phyloP scores from a whole-genome alignment of 2,797 vertebrate species.

The Myotis findleyi region DNA sequence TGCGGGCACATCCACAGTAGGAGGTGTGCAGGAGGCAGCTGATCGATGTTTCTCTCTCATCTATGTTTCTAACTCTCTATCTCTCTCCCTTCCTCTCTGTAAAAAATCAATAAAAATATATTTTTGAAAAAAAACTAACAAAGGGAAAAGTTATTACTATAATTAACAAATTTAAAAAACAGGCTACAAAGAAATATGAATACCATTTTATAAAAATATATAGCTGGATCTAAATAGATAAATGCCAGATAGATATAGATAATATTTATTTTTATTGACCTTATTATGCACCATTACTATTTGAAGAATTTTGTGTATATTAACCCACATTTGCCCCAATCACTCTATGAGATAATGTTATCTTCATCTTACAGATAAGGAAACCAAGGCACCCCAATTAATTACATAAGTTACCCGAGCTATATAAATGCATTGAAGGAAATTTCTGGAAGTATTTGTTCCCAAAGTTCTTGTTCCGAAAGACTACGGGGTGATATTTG shows the following conservation, averaged over 20 bases:
- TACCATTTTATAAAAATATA: neutral
- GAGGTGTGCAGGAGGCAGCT: too few relatives aligned
- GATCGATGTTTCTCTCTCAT: too few relatives aligned
- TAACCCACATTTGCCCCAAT: neutral
- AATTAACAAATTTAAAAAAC: neutral
- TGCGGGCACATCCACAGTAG: too few relatives aligned
- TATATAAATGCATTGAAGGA: neutral
- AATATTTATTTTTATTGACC: neutral
- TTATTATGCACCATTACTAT: neutral
- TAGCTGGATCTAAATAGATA: neutral
- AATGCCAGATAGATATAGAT: neutral
- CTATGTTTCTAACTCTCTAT: too few relatives aligned
- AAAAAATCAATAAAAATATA: too few relatives aligned
- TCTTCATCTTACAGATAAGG: constrained; percentile 6
- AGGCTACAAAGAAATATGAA: neutral
- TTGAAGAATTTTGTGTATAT: neutral
- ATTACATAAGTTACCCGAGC: constrained; percentile 2
- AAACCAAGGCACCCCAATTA: neutral
- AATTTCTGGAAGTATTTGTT: neutral
- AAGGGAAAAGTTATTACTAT: neutral
- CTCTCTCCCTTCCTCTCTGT: too few relatives aligned
- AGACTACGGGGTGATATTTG: neutral
- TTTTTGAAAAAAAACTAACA: too few relatives aligned
- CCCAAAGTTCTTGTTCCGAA: neutral
- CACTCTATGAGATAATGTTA: neutral